Conservation (phyloP, 2,888 invertebrate genomes). For the Nomada hirtipes region DNA sequence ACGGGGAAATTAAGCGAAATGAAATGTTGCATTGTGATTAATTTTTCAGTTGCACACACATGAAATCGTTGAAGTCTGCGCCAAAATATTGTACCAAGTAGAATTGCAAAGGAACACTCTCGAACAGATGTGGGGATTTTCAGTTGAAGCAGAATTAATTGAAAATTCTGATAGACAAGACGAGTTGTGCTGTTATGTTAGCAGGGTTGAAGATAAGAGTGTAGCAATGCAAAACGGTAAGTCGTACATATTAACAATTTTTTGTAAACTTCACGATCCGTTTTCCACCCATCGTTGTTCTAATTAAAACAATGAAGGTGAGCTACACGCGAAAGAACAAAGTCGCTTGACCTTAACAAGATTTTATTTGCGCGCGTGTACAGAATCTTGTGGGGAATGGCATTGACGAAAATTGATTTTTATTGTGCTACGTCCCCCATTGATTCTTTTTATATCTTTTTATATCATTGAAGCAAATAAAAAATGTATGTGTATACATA, state of each 20-base stretch:
- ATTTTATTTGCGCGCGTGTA: conserved; percentile 38
- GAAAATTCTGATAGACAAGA: conserved; percentile 98
- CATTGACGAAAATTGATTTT: conserved; percentile 69
- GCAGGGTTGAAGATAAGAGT: conserved; percentile 97
- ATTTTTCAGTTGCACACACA: conserved; percentile 92
- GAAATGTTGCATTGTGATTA: neutral
- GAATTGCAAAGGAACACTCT: conserved; percentile 95
- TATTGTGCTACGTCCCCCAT: conserved; percentile 60
- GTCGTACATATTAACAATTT: conserved; percentile 54
- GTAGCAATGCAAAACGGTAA: conserved; percentile 98
- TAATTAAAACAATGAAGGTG: conserved; percentile 56
- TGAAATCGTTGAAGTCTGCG: conserved; percentile 97
- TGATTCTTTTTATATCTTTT: conserved; percentile 61
- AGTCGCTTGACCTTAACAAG: conserved; percentile 43
- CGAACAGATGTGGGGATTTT: conserved; percentile 99
- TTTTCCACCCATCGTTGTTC: conserved; percentile 17
- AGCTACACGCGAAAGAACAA: conserved; percentile 20
- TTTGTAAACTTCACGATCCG: conserved; percentile 1
- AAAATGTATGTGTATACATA: neutral
- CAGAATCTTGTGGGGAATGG: conserved; percentile 27
- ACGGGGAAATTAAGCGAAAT: neutral
- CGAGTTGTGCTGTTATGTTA: conserved; percentile 98
- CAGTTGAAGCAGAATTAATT: conserved; percentile 98
- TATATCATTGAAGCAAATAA: conserved; percentile 60
- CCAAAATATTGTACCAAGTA: conserved; percentile 98